Evolutionary conservation across 2,888 invertebrate species (phyloP), one percentile per base, ranked within the genome.

Genomic region (Troilus luridus): DNA sequence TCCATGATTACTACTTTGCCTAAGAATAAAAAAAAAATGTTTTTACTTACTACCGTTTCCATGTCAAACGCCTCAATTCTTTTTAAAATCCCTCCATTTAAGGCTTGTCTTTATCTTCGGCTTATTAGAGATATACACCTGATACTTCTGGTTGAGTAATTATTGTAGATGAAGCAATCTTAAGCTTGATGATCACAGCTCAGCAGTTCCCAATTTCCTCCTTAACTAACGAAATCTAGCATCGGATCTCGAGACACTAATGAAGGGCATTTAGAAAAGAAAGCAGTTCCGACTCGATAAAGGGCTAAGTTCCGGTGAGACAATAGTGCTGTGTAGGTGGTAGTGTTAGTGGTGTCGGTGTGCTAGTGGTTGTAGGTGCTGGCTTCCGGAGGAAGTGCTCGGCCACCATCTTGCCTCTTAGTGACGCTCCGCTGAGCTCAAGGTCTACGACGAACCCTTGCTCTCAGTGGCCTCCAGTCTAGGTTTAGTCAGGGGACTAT

Each of bases 231-330:
- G 27, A 19, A 77, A 27, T 77, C 72, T 77, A 7, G 14, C 0
- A 41, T 6, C 17, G 17, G 41, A 77, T 77, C 72, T 77, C 3
- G 27, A 8, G 7, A 19, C 72, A 27, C 72, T 77, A 77, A 77
- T 85, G 85, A 54, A 58, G 85, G 21, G 21, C 56, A 54, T 58
- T 85, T 56, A 85, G 56, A 56, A 58, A 56, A 56, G 56, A 85
- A 85, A 58, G 56, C 85, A 85, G 56, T 85, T 85, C 85, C 85
- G 56, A 21, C 56, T 56, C 12, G 85, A 85, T 56, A 56, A n/a
- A 85, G 85, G 85, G n/a, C 56, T 85, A n/a, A 58, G 85, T 85
- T 85, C 85, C 85, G 85, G 56, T 41, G n/a, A 85, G 85, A 85
- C 85, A 85, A 85, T 85, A 58, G 85, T 21, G 10, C 81, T 19